Evolutionary conservation across 1,140 invertebrate genomes (phyloP), one percentile per base, ranked within the genome.

Genomic region (Polypedilum vanderplanki): DNA sequence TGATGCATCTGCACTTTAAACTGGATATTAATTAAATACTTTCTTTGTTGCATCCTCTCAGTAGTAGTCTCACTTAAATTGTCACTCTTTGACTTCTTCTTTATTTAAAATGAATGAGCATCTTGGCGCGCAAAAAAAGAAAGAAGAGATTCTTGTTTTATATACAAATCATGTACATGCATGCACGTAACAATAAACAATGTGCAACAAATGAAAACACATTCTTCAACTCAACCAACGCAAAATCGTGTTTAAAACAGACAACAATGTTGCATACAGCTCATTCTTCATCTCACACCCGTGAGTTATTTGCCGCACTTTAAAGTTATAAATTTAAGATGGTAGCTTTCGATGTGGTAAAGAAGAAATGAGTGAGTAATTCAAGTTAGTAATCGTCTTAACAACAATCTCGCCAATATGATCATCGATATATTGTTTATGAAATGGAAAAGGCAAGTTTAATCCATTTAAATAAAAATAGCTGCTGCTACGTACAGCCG

Each of bases 151-250:
- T 33, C 24, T n/a, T 57, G 46, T 57, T 57, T 57, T 15, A 12
- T 57, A 57, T 57, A 57, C 46, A 57, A 57, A 57, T 57, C 46
- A 57, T 57, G 46, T 57, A 57, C 46, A 57, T n/a, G 5, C 41
- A 46, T n/a, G 46, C n/a, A 57, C 46, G 15, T 57, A 57, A 57
- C 41, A n/a, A n/a, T 10, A 41, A 10, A 7, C 40, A 41, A 41
- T 41, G 40, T 10, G 10, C 40, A 41, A 41, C 15, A 46, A 57
- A 57, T 57, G 46, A n/a, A 57, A 46, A 57, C 15, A 57, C 10
- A 12, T 33, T 57, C n/a, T 1, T 12, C 7, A 57, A 57, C n/a
- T 15, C 3, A 57, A 57, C 46, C 8, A 57, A n/a, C 24, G 24
- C 24, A 33, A 33, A 33, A 33, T 33, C 24, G 24, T 33, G 24